Evolutionary conservation across 2,797 vertebrate species (phyloP).

Genomic region (Parotocinclus haroldoi): DNA sequence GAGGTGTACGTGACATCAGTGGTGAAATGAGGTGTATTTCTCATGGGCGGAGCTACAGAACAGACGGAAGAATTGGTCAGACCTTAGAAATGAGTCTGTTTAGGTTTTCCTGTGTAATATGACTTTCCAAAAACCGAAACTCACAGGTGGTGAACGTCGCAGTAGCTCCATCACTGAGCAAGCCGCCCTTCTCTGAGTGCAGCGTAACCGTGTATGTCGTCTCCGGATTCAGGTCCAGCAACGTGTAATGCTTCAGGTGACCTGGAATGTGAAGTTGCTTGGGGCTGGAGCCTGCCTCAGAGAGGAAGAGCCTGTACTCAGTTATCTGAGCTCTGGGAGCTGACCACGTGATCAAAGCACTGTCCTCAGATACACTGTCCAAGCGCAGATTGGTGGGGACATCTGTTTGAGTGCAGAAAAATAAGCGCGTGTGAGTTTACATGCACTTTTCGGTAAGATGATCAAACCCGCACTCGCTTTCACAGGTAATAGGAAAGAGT

Average conservation of each 20-base stretch:
- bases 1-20: constrained; percentile 91
- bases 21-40: constrained; percentile 81
- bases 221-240: constrained; percentile 81
- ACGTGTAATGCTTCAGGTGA: constrained; percentile 71
- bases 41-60: constrained; percentile 68
- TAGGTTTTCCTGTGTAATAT: no score
- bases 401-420: constrained; percentile 75
- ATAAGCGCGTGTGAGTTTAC: not conserved
- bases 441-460: no score
- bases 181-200: constrained; percentile 75
- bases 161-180: constrained; percentile 72
- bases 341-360: constrained; percentile 80
- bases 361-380: constrained; percentile 78
- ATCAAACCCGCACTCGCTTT: no score
- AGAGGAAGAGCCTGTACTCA: constrained; percentile 81
- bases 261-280: constrained; percentile 77
- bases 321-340: constrained; percentile 77
- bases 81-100: no score
- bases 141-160: constrained; percentile 84
- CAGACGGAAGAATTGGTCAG: not conserved
- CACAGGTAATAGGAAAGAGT: no score
- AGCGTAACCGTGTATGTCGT: constrained; percentile 80
- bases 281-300: constrained; percentile 77
- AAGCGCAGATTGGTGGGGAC: constrained; percentile 82
- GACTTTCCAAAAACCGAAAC: constrained; percentile 46